Evolutionary conservation across 2,797 vertebrate genomes (phyloP), one percentile per base, ranked within the genome.

Genomic region (Melanogrammus aeglefinus): DNA sequence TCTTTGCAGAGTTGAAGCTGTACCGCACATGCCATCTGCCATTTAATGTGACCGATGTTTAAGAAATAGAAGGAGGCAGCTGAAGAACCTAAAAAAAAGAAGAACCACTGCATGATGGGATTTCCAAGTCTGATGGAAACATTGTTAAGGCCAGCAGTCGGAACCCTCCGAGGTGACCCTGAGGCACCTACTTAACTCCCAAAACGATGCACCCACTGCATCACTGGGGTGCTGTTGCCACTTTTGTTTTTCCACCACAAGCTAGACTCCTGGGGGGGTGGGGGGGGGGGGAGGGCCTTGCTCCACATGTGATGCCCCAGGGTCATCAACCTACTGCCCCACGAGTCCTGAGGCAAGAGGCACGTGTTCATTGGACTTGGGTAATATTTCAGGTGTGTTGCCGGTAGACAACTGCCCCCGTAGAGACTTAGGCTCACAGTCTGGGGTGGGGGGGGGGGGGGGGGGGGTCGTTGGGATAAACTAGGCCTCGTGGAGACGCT

Each of bases 101-200:
- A 47, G 13, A 14, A 47, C 12, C 21, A 57, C 12, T 31, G 27
- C 18, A 63, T 70, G 31, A 24, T 70, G 69, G 75, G 75, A 63
- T 72, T 78, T 27, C 85, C 84, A 70, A 77, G 84, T 78, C 79
- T 86, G 90, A 93, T 76, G 89, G 90, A 90, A 90, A 89, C 75
- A 44, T 89, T 85, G 84, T 83, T 79, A 44, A 18, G 87, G 81
- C 77, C 87, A 71, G 75, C 86, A 89, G 88, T 90, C 87, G 82
- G 86, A 85, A 39, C 38, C 85, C 87, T 77, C 88, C 79, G 86
- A 87, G 87, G 82, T 84, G 84, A 91, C 89, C 89, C 91, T 14
- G 88, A 90, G 89, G 91, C 86, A 72, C 84, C 89, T 85, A 85
- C 79, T 79, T 69, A 76, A 83, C 84, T 91, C 91, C 89, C 88